Evolutionary conservation across 2,113 vertebrate species (phyloP).

Genomic region (Pedionomus torquatus): DNA sequence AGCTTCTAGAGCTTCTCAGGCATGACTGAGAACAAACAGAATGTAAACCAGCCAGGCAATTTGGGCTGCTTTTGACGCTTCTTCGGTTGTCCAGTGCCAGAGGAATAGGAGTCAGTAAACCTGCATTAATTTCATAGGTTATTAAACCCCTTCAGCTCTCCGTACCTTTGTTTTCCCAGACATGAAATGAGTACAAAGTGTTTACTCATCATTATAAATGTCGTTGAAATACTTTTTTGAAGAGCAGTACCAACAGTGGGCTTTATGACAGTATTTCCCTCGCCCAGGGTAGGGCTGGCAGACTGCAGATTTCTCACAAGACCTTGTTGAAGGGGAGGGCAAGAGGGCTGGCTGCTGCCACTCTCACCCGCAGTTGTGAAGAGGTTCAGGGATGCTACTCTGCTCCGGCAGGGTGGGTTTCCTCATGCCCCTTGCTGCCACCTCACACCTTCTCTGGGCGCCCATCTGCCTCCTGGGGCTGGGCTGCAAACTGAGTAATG

Average conservation of each 20-base stretch:
- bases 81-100: background rate
- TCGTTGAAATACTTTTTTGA: background rate
- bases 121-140: background rate
- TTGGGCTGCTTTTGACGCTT: background rate
- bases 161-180: background rate
- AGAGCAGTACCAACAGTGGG: background rate
- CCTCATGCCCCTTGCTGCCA: background rate
- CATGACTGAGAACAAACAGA: background rate
- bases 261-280: background rate
- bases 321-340: background rate
- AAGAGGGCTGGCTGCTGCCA: background rate
- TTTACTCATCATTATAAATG: background rate
- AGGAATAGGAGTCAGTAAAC: background rate
- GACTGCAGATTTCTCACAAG: background rate
- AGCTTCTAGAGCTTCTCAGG: slow-evolving; percentile 12
- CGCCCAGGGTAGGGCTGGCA: background rate
- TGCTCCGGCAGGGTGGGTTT: background rate
- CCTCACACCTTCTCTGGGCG: background rate
- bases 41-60: background rate
- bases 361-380: background rate
- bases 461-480: background rate
- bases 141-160: slow-evolving; percentile 1
- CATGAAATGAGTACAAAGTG: background rate
- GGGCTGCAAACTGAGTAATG: background rate
- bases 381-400: background rate